Evolutionary conservation across 2,888 invertebrate genomes (phyloP).

Genomic region (Ptychoptera contaminata): DNA sequence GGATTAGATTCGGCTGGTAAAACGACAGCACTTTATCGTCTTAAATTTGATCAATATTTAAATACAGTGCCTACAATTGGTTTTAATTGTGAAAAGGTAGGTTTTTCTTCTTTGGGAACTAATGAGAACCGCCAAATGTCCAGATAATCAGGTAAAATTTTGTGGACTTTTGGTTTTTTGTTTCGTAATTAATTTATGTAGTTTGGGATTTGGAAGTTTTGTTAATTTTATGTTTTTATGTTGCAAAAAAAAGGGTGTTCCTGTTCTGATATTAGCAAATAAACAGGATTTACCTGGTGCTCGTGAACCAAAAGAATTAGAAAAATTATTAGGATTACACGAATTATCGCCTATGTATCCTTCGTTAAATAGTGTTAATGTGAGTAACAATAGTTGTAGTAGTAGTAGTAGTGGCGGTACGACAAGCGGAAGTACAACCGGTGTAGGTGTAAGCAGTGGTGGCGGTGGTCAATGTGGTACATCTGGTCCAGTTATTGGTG

Average conservation of each 20-base stretch:
- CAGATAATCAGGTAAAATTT: conserved; percentile 50
- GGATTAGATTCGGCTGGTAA: conserved; percentile 95
- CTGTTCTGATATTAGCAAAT: conserved; percentile 86
- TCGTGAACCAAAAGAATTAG: conserved; percentile 71
- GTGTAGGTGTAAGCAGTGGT: conserved; percentile 1
- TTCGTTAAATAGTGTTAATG: too few relatives aligned
- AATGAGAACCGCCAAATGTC: conserved; percentile 76
- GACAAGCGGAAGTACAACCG: conserved; percentile 4
- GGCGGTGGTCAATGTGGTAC: too few relatives aligned
- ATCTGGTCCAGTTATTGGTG: background rate
- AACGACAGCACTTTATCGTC: conserved; percentile 88
- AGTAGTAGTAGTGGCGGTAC: conserved; percentile 2
- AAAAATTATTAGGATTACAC: conserved; percentile 70
- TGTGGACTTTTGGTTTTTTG: too few relatives aligned
- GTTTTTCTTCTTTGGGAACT: conserved; percentile 86
- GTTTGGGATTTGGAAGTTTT: too few relatives aligned
- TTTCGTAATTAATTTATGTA: too few relatives aligned
- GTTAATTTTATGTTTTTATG: too few relatives aligned
- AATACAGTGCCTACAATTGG: conserved; percentile 96
- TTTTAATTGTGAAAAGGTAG: conserved; percentile 91
- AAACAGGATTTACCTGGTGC: conserved; percentile 92
- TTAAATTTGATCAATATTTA: conserved; percentile 95
- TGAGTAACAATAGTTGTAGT: background rate
- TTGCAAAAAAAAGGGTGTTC: too few relatives aligned
- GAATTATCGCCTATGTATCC: conserved; percentile 39